Evolutionary conservation across 2,888 invertebrate species (phyloP), one percentile per base, ranked within the genome.

Genomic region (Macrophya alboannulata): DNA sequence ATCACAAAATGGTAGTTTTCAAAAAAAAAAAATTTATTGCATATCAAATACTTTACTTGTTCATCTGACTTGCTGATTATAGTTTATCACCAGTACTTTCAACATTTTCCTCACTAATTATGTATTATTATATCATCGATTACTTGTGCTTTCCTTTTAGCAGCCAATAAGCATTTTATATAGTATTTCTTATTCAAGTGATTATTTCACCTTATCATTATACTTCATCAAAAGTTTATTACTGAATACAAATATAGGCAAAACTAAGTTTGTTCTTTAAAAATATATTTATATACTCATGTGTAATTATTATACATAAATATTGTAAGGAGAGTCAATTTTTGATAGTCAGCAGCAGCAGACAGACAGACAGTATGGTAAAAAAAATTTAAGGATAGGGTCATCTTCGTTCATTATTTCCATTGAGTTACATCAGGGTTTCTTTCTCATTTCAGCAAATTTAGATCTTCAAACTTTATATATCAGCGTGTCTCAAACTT

Each of bases 401-500:
- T 91, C 92, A 92, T 92, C 90, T 90, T 90, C 89, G 89, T 89
- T 89, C 89, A 89, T 89, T 90, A 89, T 90, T 89, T 90, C 88
- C 89, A 90, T 88, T 88, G 88, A 92, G 91, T 91, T 92, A 92
- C 90, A 92, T 91, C 91, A 90, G 92, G 91, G 92, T 93, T 94
- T 93, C 93, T 93, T 94, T 94, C 94, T 94, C 94, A 92, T 95
- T 95, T 94, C 95, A 95, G 95, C 94, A 95, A 94, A 94, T 94
- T 94, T 94, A 95, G 95, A 94, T 94, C 95, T 92, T 92, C 94
- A 93, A 94, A 94, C 94, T 94, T 93, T 94, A 94, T 94, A 94
- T 95, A 95, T 94, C 95, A 94, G 94, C 95, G 95, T 93, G 94
- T 94, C 94, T 94, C 95, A 93, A 95, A 95, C 94, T 95, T 94